These are phyloP conservation scores for Grus americana DNA, from an alignment of 2,113 vertebrate genomes.

Conservation along the genomic window DNA sequence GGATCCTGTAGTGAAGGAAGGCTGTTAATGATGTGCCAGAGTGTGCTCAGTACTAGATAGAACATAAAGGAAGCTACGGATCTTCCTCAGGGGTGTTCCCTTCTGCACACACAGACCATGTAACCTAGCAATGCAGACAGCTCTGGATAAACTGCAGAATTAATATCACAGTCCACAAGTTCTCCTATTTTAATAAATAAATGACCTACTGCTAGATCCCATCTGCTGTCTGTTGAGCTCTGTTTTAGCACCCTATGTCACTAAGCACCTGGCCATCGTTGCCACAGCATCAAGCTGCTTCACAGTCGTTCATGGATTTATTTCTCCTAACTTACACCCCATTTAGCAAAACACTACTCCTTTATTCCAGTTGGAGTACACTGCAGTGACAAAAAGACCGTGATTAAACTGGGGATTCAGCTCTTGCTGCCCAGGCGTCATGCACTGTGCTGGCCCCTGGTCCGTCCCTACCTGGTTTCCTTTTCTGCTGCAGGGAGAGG, in stretches of 20 bases:
- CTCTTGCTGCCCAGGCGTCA: not conserved
- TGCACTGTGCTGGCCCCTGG: not conserved
- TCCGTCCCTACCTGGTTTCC: not conserved
- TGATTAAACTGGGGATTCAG: not conserved
- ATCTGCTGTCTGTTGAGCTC: not conserved
- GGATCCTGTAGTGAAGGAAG: not conserved
- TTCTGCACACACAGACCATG: not conserved
- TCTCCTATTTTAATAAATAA: not conserved
- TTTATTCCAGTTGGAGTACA: not conserved
- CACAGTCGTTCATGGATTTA: not conserved
- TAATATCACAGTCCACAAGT: not conserved
- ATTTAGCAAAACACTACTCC: not conserved
- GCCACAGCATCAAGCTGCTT: not conserved
- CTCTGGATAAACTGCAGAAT: not conserved
- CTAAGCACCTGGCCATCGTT: not conserved
- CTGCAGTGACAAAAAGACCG: not conserved
- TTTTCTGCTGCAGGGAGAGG: not conserved
- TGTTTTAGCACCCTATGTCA: not conserved
- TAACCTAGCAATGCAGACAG: not conserved
- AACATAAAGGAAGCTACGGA: accelerated
- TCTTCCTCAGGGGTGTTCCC: not conserved
- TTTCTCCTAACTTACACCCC: not conserved
- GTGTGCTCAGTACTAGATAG: not conserved
- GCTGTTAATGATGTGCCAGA: not conserved
- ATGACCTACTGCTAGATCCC: not conserved